Base-by-base conservation (phyloP, 1,140 invertebrate genomes). In the Cyrtorhinus lividipennis region DNA sequence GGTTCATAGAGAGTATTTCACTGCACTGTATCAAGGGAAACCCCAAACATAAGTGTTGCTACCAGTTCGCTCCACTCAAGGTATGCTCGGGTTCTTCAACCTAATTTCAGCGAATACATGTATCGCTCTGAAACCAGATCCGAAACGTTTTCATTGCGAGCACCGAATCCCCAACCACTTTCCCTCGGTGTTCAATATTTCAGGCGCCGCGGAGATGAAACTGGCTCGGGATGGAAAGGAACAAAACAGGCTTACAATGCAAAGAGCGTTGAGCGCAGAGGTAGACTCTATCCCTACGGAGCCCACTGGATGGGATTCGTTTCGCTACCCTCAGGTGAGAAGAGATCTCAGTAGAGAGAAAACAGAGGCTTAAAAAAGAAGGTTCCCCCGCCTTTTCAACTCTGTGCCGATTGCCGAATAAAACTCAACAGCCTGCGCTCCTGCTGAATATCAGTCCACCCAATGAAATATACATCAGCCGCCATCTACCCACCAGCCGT, bases 391-490 rank as follows among this genome's bases (percentile, higher is more conserved):
- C 48, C 20, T 5, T 13, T 20, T 53, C 48, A 53, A 53, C 48
- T 12, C 48, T 53, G 30, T 20, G 48, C 48, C 48, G 48, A 53
- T 53, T 53, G 48, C 48, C 48, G 48, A 53, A 53, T 53, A 53
- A 53, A 53, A 53, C 48, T 22, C 48, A 53, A 53, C 48, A 53
- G 48, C 48, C 48, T 22, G 48, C 48, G 10, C 5, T 15, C 48
- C 48, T 20, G 20, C 12, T 53, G 48, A 53, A 53, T 53, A 53
- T 53, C 48, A 53, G 48, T 53, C 48, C 48, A 53, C 48, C 48
- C 48, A 53, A 53, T 53, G 48, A 53, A 53, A 53, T 53, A 53
- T 53, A 53, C 48, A 53, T 53, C 48, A 53, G 48, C 8, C 18
- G 15, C 48, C 48, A 10, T 53, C 20, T 20, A 10, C 20, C 20